Evolutionary conservation across 2,797 vertebrate genomes (phyloP).

Genomic region (Sebastes cheni): DNA sequence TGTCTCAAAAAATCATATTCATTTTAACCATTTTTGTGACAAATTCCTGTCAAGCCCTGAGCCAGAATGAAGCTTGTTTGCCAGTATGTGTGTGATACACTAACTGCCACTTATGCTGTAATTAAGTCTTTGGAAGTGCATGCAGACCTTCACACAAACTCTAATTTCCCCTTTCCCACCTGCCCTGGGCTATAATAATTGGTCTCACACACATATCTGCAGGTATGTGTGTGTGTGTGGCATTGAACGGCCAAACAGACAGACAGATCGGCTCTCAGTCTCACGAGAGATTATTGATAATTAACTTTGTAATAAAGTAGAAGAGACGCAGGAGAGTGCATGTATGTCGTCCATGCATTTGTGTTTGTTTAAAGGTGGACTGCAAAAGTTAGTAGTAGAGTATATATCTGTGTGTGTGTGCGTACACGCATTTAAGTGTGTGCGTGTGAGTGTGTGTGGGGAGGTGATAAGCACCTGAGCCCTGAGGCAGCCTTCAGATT

Average conservation of each 20-base stretch:
- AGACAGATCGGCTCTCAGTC: constrained; percentile 11
- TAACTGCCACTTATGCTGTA: constrained; percentile 34
- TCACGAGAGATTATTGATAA: constrained; percentile 58
- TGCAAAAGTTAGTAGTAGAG: constrained; percentile 33
- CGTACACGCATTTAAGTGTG: neutral
- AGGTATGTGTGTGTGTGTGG: neutral
- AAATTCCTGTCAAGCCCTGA: neutral
- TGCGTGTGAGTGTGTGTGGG: constrained; percentile 41
- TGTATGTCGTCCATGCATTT: neutral
- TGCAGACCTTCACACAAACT: constrained; percentile 39
- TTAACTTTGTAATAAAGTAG: constrained; percentile 64
- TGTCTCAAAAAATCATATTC: neutral
- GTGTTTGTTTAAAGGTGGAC: neutral
- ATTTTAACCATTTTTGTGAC: neutral
- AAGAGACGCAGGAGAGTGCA: constrained; percentile 4
- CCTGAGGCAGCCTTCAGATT: constrained; percentile 75
- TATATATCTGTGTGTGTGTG: neutral
- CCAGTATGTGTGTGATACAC: neutral
- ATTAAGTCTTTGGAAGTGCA: constrained; percentile 50
- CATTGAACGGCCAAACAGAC: constrained; percentile 20
- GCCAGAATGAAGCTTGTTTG: neutral
- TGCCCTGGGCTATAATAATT: constrained; percentile 35
- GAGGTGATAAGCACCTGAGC: constrained; percentile 79
- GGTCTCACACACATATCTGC: constrained; percentile 7
- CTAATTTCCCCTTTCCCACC: constrained; percentile 33